Evolutionary conservation across 53 echinoderm and acorn worm genomes (phyloP), one percentile per base, ranked within the genome.

Genomic region (Holothuria scabra): DNA sequence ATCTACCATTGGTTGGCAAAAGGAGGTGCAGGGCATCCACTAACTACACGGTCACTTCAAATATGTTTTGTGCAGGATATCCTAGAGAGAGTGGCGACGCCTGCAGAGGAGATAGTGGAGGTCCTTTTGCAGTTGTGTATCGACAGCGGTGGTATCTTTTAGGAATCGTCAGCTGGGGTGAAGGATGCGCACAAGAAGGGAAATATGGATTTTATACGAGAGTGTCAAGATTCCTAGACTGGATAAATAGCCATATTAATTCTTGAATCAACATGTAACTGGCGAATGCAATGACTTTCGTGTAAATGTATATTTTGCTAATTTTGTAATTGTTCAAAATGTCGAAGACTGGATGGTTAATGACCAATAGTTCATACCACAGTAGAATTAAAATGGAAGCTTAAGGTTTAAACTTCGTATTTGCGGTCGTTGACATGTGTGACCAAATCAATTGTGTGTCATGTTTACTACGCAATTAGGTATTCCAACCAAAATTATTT

Each of bases 11-110:
- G 13, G 89, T 91, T 1, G 52, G 57, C 8, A 56, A 37, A 35
- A 76, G 71, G 32, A 68, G 46, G 24, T 96, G 96, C 61, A 28
- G 66, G 14, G 72, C 64, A 14, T 91, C 91, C 2, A 89, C 93
- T 0, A 25, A n/a, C 0, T 55, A 86, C 19, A 4, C 68, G 0
- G 83, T 96, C 14, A 89, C 95, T 1, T 46, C 35, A 2, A 92
- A 82, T 56, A 97, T 97, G 99, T 97, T 97, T 46, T 97, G 99
- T 44, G 99, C 99, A 5, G 99, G 99, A 1, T 92, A 83, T 60
- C 31, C 86, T 16, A 82, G 88, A 62, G 87, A 81, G 1, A 74
- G 83, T 18, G 91, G 90, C 1, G 99, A 97, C 46, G 89, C 99
- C 2, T 97, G 99, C 55, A 59, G 78, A 22, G 99, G 99, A 13